Base-by-base conservation (phyloP, 2,797 vertebrate genomes). In the Notolabrus celidotus region DNA sequence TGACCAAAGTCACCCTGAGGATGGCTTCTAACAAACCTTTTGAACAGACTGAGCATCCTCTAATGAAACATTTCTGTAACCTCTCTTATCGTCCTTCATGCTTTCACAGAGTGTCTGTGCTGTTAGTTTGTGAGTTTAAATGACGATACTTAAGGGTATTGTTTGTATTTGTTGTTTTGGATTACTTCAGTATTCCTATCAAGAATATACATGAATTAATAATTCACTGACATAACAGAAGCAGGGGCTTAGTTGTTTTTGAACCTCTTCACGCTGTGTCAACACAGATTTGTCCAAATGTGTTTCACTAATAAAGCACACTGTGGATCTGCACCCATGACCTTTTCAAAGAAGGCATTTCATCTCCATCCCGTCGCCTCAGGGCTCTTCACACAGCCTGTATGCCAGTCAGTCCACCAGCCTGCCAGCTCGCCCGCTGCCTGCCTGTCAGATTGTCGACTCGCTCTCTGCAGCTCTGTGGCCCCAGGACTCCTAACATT, bases 1-100 rank as follows among this genome's bases (percentile, higher is more conserved):
- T 60, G 34, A 1, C 66, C 74, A 88, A 83, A 88, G 87, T 87
- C 87, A 72, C 7, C 29, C 64, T 54, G 56, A 87, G 74, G 82
- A 71, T 59, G 7, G 73, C 5, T 41, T 63, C 0, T n/a, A 45
- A 71, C 55, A 50, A 77, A 63, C 60, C 36, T 60, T 2, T 58
- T 38, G 63, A 61, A 69, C 31, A 68, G n/a, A 43, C 25, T 15
- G 50, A 31, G 60, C 61, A 71, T 68, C 55, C 54, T 41, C 29
- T 5, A 19, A 31, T 14, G n/a, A 60, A 59, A 69, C 10, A 49
- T 45, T 51, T 11, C 33, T 29, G n/a, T 55, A 38, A 49, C 20
- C 19, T 45, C 25, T 45, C 54, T 49, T 20, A 66, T 25, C 19
- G 49, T 34, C 16, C 41, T 36, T 19, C 25, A 19, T 53, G 58